Evolutionary conservation across 2,113 vertebrate species (phyloP).

Genomic region (Conger conger): DNA sequence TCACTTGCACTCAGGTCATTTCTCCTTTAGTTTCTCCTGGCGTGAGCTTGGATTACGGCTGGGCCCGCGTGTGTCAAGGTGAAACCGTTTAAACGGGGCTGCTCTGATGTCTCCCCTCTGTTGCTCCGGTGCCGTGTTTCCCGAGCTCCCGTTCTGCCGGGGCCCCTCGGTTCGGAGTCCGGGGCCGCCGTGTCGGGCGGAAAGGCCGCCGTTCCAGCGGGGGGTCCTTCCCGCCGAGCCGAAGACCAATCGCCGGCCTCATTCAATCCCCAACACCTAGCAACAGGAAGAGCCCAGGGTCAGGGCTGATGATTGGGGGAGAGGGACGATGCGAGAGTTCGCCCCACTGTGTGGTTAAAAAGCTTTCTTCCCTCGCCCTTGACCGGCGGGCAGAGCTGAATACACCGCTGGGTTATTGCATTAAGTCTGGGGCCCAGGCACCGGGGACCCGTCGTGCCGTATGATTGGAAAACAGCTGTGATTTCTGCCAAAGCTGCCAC

Average conservation of each 20-base stretch:
- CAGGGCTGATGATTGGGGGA: slow-evolving; percentile 55
- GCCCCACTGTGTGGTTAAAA: slow-evolving; percentile 58
- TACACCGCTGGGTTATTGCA: slow-evolving; percentile 67
- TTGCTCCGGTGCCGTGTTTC: slow-evolving; percentile 7
- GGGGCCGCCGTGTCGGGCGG: not conserved
- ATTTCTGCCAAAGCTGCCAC: not conserved
- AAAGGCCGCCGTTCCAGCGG: not conserved
- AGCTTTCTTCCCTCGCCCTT: slow-evolving; percentile 59
- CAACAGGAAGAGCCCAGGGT: slow-evolving; percentile 54
- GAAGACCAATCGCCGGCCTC: slow-evolving; percentile 54
- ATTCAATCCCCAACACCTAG: slow-evolving; percentile 59
- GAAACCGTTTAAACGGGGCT: slow-evolving; percentile 45
- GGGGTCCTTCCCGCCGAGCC: slow-evolving; percentile 49
- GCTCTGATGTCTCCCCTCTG: not conserved
- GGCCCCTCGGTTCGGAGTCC: not conserved
- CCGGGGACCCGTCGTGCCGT: not conserved
- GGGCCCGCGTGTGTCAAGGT: slow-evolving; percentile 46
- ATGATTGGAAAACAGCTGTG: slow-evolving; percentile 17
- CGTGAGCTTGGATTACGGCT: not conserved
- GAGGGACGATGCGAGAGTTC: slow-evolving; percentile 50
- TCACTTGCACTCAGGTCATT: not conserved
- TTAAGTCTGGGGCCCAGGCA: slow-evolving; percentile 38
- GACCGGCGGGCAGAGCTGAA: slow-evolving; percentile 60
- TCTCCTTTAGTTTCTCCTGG: not conserved
- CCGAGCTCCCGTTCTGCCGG: not conserved